These are phyloP conservation scores for Coregonus clupeaformis DNA, from an alignment of 2,113 vertebrate species.

Conservation along the genomic window DNA sequence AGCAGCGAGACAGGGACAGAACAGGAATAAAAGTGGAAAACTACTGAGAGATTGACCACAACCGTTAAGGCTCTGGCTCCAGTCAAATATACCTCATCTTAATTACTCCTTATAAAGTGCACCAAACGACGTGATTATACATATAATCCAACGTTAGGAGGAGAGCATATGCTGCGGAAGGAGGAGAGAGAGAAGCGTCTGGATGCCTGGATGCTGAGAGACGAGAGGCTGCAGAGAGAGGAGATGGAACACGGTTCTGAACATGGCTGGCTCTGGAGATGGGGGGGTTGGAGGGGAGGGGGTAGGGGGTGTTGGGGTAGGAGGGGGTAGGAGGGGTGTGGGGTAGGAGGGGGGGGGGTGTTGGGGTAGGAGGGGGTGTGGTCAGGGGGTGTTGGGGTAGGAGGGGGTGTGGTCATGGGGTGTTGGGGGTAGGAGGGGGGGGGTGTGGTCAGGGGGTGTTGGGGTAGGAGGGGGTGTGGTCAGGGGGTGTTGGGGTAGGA, in stretches of 20 bases:
- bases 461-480: not conserved
- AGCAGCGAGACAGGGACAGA: not conserved
- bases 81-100: constrained; percentile 1
- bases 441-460: too few species aligned
- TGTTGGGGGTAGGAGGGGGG: not conserved
- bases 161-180: not conserved
- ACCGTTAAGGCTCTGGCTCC: not conserved
- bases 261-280: too few species aligned
- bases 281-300: too few species aligned
- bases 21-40: not conserved
- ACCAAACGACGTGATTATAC: constrained; percentile 1
- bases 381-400: too few species aligned
- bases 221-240: not conserved
- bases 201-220: not conserved
- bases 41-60: not conserved
- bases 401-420: too few species aligned
- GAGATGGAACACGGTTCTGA: too few species aligned
- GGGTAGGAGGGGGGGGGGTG: too few species aligned
- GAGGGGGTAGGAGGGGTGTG: too few species aligned
- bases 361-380: too few species aligned
- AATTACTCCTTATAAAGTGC: not conserved
- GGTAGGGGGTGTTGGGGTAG: too few species aligned
- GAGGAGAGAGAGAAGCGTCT: not conserved
- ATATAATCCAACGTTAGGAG: not conserved
- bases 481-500: not conserved